phyloP scores from a whole-genome alignment of 2,797 vertebrate species.

The Alexandromys oeconomus region DNA sequence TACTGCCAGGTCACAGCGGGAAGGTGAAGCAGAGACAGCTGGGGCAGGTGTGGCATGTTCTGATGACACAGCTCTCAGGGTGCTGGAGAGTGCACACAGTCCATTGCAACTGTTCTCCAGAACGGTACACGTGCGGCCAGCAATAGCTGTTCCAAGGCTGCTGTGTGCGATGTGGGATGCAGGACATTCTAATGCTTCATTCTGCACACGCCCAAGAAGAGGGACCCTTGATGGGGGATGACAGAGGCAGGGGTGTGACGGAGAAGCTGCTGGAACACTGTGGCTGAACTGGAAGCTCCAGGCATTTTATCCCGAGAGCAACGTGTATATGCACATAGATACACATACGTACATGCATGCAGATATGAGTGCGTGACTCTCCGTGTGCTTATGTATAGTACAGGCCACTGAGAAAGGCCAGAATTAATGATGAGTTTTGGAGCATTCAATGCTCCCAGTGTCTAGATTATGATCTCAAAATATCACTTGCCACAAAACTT shows the following conservation, averaged over 20 bases:
- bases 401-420: not conserved
- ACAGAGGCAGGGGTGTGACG: not conserved
- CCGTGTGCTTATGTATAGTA: not conserved
- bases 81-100: not conserved
- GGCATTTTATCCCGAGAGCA: not conserved
- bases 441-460: not conserved
- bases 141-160: not conserved
- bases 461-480: not conserved
- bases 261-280: not conserved
- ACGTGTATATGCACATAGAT: not conserved
- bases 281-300: not conserved
- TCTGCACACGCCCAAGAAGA: not conserved
- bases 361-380: not conserved
- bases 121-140: not conserved
- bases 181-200: not conserved
- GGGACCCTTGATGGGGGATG: not conserved
- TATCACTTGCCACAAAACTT: not conserved
- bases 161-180: not conserved
- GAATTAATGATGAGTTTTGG: not conserved
- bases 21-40: not conserved
- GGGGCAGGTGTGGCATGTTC: not conserved
- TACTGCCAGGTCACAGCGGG: not conserved
- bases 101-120: not conserved
- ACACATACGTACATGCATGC: not conserved
- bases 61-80: not conserved